phyloP scores from a whole-genome alignment of 2,888 invertebrate species.

The Thyatira batis region DNA sequence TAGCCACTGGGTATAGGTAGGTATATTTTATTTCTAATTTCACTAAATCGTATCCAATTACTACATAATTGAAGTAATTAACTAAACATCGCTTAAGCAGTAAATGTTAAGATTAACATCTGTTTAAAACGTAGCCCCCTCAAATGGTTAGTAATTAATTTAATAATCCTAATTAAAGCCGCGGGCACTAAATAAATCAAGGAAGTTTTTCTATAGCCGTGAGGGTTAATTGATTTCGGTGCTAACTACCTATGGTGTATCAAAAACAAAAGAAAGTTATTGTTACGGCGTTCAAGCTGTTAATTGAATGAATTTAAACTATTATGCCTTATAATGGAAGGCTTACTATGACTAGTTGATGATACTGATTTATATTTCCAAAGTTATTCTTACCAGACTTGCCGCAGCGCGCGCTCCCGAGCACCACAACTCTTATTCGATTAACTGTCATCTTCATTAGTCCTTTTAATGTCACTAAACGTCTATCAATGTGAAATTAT shows the following conservation, averaged over 20 bases:
- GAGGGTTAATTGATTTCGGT: conserved; percentile 72
- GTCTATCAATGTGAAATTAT: conserved; percentile 39
- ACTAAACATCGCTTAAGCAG: conserved; percentile 31
- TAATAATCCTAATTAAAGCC: conserved; percentile 59
- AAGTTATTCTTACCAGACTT: conserved; percentile 86
- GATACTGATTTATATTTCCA: conserved; percentile 36
- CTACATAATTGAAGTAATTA: conserved; percentile 26
- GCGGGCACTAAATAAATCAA: conserved; percentile 61
- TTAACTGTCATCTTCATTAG: conserved; percentile 88
- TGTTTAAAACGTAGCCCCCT: conserved; percentile 36
- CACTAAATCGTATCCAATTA: conserved; percentile 5
- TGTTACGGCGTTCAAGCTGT: conserved; percentile 48
- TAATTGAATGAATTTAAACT: conserved; percentile 27
- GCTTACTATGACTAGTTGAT: conserved; percentile 35
- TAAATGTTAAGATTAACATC: conserved; percentile 32
- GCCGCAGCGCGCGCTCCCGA: conserved; percentile 88
- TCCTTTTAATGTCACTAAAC: conserved; percentile 53
- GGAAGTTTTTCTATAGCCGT: conserved; percentile 55
- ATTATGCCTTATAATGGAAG: conserved; percentile 27
- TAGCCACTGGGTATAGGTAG: not conserved
- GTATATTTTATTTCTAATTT: not conserved
- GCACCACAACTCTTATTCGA: conserved; percentile 89
- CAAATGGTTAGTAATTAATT: conserved; percentile 55
- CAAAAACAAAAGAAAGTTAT: conserved; percentile 35
- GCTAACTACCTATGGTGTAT: conserved; percentile 28